Conservation (phyloP, 2,113 vertebrate species). For the Grammomys dolichurus region DNA sequence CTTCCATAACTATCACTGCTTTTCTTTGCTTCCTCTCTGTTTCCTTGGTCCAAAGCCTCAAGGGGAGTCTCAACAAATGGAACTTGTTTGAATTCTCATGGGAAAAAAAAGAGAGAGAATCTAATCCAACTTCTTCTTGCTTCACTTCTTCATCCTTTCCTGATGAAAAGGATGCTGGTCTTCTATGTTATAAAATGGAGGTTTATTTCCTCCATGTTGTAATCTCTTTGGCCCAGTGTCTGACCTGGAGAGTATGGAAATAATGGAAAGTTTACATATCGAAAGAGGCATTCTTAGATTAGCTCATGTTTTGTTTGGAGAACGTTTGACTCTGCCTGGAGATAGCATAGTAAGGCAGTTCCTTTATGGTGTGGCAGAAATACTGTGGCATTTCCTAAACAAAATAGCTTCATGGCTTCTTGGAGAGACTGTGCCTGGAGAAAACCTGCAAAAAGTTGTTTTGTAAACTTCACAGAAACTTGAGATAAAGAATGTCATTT, state of each 20-base stretch:
- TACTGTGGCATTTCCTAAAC: conserved; percentile 79
- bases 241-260: conserved; percentile 62
- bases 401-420: conserved; percentile 68
- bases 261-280: conserved; percentile 66
- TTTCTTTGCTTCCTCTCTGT: not conserved
- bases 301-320: conserved; percentile 81
- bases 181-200: conserved; percentile 41
- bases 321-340: conserved; percentile 61
- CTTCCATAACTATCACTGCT: accelerated
- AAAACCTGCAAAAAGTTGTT: conserved; percentile 71
- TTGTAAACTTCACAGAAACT: conserved; percentile 71
- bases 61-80: not conserved
- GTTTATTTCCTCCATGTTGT: conserved; percentile 48
- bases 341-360: conserved; percentile 65
- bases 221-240: conserved; percentile 66
- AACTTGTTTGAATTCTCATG: not conserved
- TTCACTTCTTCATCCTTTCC: not conserved
- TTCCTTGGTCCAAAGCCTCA: not conserved
- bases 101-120: not conserved
- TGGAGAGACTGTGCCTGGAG: conserved; percentile 56
- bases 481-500: conserved; percentile 75
- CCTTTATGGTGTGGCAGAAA: conserved; percentile 68
- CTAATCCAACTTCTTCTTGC: not conserved
- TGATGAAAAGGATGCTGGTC: conserved; percentile 45
- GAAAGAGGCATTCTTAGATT: conserved; percentile 67